Base-by-base conservation (phyloP, 2,888 invertebrate species). In the Mythimna lalbum region DNA sequence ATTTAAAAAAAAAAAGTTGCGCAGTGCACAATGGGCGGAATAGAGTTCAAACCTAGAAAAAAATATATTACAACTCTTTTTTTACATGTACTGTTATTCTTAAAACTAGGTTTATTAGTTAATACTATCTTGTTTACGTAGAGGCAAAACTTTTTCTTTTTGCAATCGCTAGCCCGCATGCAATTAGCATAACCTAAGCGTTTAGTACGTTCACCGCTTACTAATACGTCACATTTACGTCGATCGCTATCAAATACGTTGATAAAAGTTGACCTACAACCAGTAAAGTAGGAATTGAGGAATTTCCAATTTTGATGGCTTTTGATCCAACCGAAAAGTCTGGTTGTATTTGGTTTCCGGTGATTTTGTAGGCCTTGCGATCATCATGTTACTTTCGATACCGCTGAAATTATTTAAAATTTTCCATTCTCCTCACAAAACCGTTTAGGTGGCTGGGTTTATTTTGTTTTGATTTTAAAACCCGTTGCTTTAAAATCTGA, bases 131-230 rank as follows among this genome's bases (percentile, higher is more conserved):
- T 66, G 66, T 82, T 78, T 64, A 70, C 74, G 63, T 69, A 73
- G 70, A 84, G 78, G 70, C 70, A 81, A 80, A 78, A 86, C 84
- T 85, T 86, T 84, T 85, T 86, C 82, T 86, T 86, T 81, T 85
- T 86, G 83, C 86, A 84, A 80, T 81, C 79, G 86, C 78, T 69
- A 69, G 69, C 92, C 92, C 93, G 92, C 93, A 92, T 92, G n/a
- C 50, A 75, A 80, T 81, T 82, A 79, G 57, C 75, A 88, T 88
- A 86, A 83, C 84, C 86, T 87, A 85, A 85, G 85, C 85, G 82
- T 82, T 82, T 81, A 76, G 90, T 81, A 86, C 92, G 89, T 82
- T 86, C 73, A 83, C 87, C 83, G 92, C 89, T 88, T 92, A 92
- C 91, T 88, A 92, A 92, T 85, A 83, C 83, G 83, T 82, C 82